Percentiles rank a stretch among this genome's conserved stretches.
Evolutionary conservation across 2,888 invertebrate species (phyloP).

Genomic region (Endomychus coccineus): DNA sequence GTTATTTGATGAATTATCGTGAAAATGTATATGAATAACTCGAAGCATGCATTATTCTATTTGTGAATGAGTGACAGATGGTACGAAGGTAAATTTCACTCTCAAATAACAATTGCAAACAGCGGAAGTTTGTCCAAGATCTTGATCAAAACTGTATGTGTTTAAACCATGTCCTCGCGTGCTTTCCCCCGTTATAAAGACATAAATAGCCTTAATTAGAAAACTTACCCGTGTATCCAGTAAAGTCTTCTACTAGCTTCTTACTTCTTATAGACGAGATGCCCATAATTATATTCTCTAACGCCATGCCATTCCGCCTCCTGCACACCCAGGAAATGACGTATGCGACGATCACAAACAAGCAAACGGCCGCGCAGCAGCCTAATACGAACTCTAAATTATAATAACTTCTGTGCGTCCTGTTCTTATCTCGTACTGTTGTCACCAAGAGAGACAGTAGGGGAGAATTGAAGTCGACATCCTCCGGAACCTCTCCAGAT

Average conservation of each 20-base stretch:
- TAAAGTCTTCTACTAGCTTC: slow-evolving; percentile 55
- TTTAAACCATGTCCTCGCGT: too few relatives aligned
- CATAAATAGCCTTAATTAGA: too few relatives aligned
- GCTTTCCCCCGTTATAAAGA: too few relatives aligned
- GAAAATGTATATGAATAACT: too few relatives aligned
- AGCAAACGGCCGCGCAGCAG: slow-evolving; percentile 49
- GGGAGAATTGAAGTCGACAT: slow-evolving; percentile 45
- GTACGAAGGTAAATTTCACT: too few relatives aligned
- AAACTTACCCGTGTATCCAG: slow-evolving; percentile 33
- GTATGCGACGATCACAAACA: slow-evolving; percentile 47
- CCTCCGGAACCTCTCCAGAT: slow-evolving; percentile 39
- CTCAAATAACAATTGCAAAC: too few relatives aligned
- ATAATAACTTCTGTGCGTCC: slow-evolving; percentile 48
- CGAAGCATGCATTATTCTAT: too few relatives aligned
- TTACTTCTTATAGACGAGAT: slow-evolving; percentile 54
- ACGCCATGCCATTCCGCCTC: slow-evolving; percentile 47
- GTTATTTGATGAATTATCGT: too few relatives aligned
- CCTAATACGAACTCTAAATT: slow-evolving; percentile 54
- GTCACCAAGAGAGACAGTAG: slow-evolving; percentile 56
- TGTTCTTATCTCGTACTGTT: slow-evolving; percentile 54
- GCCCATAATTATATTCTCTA: slow-evolving; percentile 52
- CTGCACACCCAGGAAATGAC: slow-evolving; percentile 53
- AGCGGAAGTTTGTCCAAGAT: too few relatives aligned
- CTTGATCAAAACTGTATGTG: too few relatives aligned
- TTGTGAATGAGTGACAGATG: too few relatives aligned